phyloP scores from a whole-genome alignment of 2,113 vertebrate genomes.

The Anarrhichthys ocellatus region DNA sequence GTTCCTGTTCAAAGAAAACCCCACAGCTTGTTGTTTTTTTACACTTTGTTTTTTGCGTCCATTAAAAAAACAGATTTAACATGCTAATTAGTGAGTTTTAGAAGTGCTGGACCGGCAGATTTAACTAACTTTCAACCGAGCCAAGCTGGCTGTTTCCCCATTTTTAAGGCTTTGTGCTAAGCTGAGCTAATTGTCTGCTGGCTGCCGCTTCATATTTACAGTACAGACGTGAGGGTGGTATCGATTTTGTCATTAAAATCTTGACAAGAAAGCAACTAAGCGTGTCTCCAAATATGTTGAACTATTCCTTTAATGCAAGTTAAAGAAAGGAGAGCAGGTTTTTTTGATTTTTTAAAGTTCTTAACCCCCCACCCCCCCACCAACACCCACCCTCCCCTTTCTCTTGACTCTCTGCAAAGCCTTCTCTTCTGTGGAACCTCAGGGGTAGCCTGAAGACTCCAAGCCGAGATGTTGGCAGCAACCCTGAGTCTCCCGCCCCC shows the following conservation, averaged over 20 bases:
- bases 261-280: background rate
- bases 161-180: background rate
- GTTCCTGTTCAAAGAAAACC: background rate
- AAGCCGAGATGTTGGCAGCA: slow-evolving; percentile 16
- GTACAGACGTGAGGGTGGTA: background rate
- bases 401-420: slow-evolving; percentile 21
- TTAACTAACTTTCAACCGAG: background rate
- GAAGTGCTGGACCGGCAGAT: background rate
- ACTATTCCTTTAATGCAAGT: background rate
- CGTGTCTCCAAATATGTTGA: background rate
- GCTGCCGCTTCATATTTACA: background rate
- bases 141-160: background rate
- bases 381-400: background rate
- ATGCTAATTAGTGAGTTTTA: background rate
- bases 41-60: background rate
- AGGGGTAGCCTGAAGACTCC: slow-evolving; percentile 21
- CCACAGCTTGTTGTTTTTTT: background rate
- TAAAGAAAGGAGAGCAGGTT: background rate
- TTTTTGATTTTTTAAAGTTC: slow-evolving; percentile 9
- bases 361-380: background rate
- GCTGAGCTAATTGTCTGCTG: background rate
- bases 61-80: background rate
- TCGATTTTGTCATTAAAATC: background rate
- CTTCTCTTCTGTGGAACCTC: slow-evolving; percentile 15
- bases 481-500: slow-evolving; percentile 5